Percentiles rank a stretch among this genome's conserved stretches.
These are phyloP conservation scores for Pampusana beccarii DNA, from an alignment of 2,113 vertebrate species.

Conservation along the genomic window DNA sequence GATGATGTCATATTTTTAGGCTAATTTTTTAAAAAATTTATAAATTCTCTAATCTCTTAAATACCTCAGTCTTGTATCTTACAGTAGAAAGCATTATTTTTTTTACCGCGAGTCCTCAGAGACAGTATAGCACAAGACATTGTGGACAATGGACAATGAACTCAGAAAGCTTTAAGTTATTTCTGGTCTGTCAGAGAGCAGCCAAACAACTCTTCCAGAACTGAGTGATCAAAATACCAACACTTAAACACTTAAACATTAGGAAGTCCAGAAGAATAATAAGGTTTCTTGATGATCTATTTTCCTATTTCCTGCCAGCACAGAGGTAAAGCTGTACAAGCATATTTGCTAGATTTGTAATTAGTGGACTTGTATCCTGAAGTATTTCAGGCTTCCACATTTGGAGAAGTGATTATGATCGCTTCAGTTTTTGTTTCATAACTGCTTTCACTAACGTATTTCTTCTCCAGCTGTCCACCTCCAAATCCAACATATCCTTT, in stretches of 20 bases:
- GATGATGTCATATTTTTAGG: not conserved
- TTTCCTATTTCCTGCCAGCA: constrained; percentile 35
- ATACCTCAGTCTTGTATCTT: not conserved
- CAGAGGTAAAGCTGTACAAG: constrained; percentile 15
- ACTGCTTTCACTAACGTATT: constrained; percentile 37
- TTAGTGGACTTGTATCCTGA: constrained; percentile 37
- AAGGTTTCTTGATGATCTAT: constrained; percentile 26
- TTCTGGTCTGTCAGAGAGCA: constrained; percentile 6
- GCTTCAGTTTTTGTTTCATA: constrained; percentile 47
- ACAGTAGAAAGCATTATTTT: not conserved
- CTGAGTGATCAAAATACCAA: constrained; percentile 1
- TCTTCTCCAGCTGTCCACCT: constrained; percentile 42
- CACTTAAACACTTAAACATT: not conserved
- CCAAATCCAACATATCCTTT: constrained; percentile 5
- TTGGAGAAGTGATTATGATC: constrained; percentile 35
- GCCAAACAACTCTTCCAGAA: not conserved
- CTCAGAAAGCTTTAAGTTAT: not conserved
- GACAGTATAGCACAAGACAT: not conserved
- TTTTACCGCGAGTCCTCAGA: not conserved
- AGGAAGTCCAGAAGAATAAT: constrained; percentile 22
- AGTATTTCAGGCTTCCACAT: constrained; percentile 20
- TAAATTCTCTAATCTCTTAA: not conserved
- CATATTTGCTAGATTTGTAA: constrained; percentile 15
- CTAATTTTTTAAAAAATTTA: not conserved
- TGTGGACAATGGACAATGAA: not conserved